Evolutionary conservation across 2,888 invertebrate species (phyloP).

Genomic region (Coelopa pilipes): DNA sequence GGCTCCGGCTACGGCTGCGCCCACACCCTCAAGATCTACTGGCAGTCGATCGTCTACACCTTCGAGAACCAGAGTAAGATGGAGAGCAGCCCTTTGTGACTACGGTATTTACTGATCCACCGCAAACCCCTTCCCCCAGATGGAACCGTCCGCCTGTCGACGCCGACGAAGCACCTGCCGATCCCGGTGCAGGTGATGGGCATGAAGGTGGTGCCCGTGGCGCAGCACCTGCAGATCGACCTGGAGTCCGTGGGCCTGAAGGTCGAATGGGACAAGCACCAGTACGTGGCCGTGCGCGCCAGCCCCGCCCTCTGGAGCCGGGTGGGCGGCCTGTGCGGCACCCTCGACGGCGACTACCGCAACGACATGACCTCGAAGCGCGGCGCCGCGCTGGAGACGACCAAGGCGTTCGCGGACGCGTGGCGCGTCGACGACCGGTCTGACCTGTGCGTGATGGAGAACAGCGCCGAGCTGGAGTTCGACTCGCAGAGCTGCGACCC

Average conservation of each 20-base stretch:
- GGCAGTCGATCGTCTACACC: slow-evolving; percentile 78
- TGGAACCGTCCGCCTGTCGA: slow-evolving; percentile 70
- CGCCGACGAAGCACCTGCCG: slow-evolving; percentile 70
- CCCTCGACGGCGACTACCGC: slow-evolving; percentile 74
- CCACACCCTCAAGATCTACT: slow-evolving; percentile 67
- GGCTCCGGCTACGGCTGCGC: slow-evolving; percentile 70
- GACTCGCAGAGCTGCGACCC: slow-evolving; percentile 57
- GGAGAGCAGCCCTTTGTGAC: too few species aligned
- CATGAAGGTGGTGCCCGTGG: slow-evolving; percentile 77
- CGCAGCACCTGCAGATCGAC: slow-evolving; percentile 75
- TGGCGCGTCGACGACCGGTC: slow-evolving; percentile 63
- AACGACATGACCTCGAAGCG: slow-evolving; percentile 78
- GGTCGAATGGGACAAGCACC: slow-evolving; percentile 81
- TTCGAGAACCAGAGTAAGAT: slow-evolving; percentile 69
- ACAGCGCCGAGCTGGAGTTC: slow-evolving; percentile 57
- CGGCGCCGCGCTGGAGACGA: slow-evolving; percentile 67
- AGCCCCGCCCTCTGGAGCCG: slow-evolving; percentile 79
- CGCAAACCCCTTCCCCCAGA: slow-evolving; percentile 65
- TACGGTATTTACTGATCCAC: too few species aligned
- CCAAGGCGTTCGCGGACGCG: slow-evolving; percentile 64
- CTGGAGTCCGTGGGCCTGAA: slow-evolving; percentile 76
- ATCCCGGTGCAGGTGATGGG: slow-evolving; percentile 81
- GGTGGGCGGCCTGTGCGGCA: slow-evolving; percentile 85
- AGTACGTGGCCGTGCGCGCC: slow-evolving; percentile 75
- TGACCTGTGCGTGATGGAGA: slow-evolving; percentile 59